Conservation (phyloP, 2,113 vertebrate genomes). For the Heptranchias perlo region DNA sequence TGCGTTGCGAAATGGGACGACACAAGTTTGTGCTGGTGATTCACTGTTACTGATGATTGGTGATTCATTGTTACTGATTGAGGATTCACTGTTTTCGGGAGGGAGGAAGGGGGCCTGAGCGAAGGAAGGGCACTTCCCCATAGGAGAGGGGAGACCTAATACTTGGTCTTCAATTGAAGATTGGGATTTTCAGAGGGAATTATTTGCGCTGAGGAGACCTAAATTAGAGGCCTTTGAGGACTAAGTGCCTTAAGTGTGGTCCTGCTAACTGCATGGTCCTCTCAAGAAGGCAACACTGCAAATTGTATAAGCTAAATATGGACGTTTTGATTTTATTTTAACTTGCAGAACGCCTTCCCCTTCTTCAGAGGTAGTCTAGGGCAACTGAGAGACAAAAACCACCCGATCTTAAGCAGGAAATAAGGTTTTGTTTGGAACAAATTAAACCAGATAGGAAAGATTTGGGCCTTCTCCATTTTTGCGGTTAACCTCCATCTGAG, state of each 20-base stretch:
- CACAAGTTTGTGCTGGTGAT: background rate
- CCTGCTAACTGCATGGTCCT: background rate
- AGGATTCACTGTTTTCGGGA: background rate
- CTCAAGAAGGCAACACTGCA: background rate
- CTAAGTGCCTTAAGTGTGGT: background rate
- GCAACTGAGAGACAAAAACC: background rate
- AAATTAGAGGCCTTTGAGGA: background rate
- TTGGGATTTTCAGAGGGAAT: background rate
- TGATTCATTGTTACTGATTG: background rate
- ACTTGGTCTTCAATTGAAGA: background rate
- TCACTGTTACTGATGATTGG: no score
- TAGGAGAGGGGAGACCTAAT: background rate
- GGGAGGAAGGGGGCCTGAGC: background rate
- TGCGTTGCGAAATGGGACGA: background rate
- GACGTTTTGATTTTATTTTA: background rate
- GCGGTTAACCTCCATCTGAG: no score
- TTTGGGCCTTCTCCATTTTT: background rate
- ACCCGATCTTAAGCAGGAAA: background rate
- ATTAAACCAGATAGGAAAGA: background rate
- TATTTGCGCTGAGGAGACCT: background rate
- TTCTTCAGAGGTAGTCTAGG: background rate
- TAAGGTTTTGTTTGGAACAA: background rate
- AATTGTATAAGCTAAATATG: background rate
- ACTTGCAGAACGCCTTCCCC: background rate
- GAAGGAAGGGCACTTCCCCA: background rate